Percentiles rank a stretch among this genome's conserved stretches.
phyloP scores from a whole-genome alignment of 1,140 invertebrate species.

The Drosophila triauraria region DNA sequence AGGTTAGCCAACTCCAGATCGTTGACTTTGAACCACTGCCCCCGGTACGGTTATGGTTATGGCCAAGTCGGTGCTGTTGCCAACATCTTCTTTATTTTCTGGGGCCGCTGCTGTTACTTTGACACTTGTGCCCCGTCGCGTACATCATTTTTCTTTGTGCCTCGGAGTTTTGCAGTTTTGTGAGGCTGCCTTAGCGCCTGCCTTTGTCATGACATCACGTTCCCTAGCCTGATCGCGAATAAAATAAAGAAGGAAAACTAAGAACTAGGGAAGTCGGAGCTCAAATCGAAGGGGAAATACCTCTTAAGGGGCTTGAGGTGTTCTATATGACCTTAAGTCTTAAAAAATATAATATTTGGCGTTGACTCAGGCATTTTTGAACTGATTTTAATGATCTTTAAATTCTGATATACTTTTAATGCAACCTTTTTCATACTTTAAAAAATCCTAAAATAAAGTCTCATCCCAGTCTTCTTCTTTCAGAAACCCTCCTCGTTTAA shows the following conservation, averaged over 20 bases:
- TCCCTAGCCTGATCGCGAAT: conserved; percentile 29
- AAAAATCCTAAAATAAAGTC: neutral
- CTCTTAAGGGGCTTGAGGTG: neutral
- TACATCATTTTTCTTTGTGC: conserved; percentile 56
- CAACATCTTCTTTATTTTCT: conserved; percentile 39
- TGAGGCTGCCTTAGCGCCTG: conserved; percentile 51
- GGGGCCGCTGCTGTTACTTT: conserved; percentile 27
- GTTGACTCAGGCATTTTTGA: too few species aligned
- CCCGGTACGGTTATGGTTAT: conserved; percentile 36
- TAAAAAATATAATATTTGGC: neutral
- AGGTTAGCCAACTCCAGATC: conserved; percentile 44
- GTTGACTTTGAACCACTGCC: conserved; percentile 58
- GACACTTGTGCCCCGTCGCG: conserved; percentile 66
- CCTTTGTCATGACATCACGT: conserved; percentile 73
- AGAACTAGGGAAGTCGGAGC: conserved; percentile 9
- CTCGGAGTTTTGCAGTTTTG: conserved; percentile 13
- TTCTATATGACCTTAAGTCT: neutral
- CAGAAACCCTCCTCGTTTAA: neutral
- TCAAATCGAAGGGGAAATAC: conserved; percentile 14
- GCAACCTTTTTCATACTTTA: too few species aligned
- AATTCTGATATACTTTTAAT: too few species aligned
- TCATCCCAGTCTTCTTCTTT: neutral
- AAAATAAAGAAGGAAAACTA: conserved; percentile 23
- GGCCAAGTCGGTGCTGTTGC: conserved; percentile 29
- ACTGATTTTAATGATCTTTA: too few species aligned